Base-by-base conservation (phyloP, 2,113 vertebrate species). In the Pelvicachromis taeniatus region DNA sequence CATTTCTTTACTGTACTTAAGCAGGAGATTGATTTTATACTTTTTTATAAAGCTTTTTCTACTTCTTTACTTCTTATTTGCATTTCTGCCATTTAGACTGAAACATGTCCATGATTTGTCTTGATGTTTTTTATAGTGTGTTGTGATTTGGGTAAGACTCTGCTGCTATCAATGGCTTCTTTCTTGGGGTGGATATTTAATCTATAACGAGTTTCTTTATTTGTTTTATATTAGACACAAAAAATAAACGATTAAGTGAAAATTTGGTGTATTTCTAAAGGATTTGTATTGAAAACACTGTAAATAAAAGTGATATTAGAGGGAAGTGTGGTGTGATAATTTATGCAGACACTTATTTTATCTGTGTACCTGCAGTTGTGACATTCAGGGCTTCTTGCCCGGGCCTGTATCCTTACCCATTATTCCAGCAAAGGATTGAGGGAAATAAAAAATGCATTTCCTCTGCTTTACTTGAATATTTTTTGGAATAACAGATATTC, bases 261-360 rank as follows among this genome's bases (percentile, higher is more conserved):
- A 77, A 89, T 87, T 23, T 88, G 79, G 80, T 88, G 80, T 52
- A 78, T 79, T 75, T 84, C 83, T 79, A 83, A 90, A 91, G 13
- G 33, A 89, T 94, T 93, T 95, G 56, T 92, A 93, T 85, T 88
- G 38, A 87, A 84, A 70, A 40, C 33, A 78, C 87, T 91, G 87
- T 84, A 55, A 94, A 94, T 94, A 92, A 94, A 95, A 70, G 4
- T 79, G 4, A 29, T 48, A 85, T 77, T 3, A 78, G 80, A 81
- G 8, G 9, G 6, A 13, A 38, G 23, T 77, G 14, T 84, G 48
- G 29, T 17, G 54, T 65, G 12, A 3, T 84, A 12, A 42, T 90
- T 78, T 80, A 26, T 77, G 19, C 6, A 13, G 21, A 68, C 4
- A 31, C 23, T 16, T 1, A 19, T 50, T 50, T 19, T 52, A 23